Conservation (phyloP, 2,113 vertebrate genomes). For the Conger conger region DNA sequence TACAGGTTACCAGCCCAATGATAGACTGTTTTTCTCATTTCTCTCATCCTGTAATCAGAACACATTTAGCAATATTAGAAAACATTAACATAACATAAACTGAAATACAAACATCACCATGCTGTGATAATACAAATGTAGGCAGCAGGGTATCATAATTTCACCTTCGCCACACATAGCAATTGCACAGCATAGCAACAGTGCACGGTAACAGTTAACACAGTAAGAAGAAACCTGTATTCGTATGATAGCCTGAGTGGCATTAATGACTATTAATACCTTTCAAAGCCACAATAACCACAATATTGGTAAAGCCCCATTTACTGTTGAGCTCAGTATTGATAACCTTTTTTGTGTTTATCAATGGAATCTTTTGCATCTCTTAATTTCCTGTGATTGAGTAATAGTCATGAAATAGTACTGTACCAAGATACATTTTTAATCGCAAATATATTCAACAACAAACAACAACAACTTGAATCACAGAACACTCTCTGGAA, state of each 20-base stretch:
- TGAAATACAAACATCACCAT: not conserved
- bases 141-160: not conserved
- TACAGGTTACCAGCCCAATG: not conserved
- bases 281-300: too few relatives aligned
- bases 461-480: not conserved
- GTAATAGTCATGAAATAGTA: not conserved
- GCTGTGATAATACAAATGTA: not conserved
- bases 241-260: too few relatives aligned
- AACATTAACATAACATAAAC: not conserved
- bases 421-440: not conserved
- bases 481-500: not conserved
- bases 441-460: not conserved
- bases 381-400: too few relatives aligned
- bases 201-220: not conserved
- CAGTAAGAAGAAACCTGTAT: not conserved
- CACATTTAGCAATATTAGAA: not conserved
- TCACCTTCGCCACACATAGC: slow-evolving; percentile 3
- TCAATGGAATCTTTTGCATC: too few relatives aligned
- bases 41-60: not conserved
- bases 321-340: too few relatives aligned
- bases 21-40: not conserved
- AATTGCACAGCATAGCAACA: slow-evolving; percentile 13
- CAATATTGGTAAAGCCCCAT: too few relatives aligned
- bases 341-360: too few relatives aligned
- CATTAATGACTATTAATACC: too few relatives aligned